These are phyloP conservation scores for Cirrhinus molitorella DNA, from an alignment of 2,797 vertebrate genomes.

Conservation along the genomic window DNA sequence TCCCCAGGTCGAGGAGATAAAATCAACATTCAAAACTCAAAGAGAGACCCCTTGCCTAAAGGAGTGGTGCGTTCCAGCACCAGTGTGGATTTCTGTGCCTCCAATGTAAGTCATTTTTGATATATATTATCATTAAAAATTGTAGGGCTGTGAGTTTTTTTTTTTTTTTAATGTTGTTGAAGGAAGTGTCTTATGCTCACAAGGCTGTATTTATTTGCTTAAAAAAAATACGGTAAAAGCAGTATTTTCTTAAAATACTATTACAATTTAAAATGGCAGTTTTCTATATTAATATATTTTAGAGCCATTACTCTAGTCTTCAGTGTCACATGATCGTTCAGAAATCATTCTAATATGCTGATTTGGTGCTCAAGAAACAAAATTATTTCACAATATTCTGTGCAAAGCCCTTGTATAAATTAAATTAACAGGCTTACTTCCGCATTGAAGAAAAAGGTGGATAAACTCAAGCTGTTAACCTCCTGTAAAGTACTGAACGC, in stretches of 20 bases:
- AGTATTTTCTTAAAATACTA: no score
- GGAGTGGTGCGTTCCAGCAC: constrained; percentile 80
- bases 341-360: not conserved
- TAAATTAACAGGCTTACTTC: no score
- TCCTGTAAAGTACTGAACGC: not conserved
- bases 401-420: not conserved
- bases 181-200: not conserved
- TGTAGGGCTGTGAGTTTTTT: not conserved
- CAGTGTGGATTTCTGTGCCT: constrained; percentile 81
- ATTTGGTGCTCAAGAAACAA: not conserved
- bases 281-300: not conserved
- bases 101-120: constrained; percentile 80
- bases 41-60: constrained; percentile 66
- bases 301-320: not conserved
- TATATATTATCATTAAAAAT: not conserved
- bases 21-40: constrained; percentile 51
- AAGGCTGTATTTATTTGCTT: not conserved
- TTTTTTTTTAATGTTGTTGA: not conserved
- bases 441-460: no score
- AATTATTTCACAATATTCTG: not conserved
- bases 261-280: not conserved
- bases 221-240: not conserved
- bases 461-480: no score
- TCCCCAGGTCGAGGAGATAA: constrained; percentile 63
- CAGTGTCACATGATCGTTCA: not conserved